These are phyloP conservation scores for Temnopleurus reevesii DNA, from an alignment of 53 echinoderm and acorn worm species.

Conservation along the genomic window DNA sequence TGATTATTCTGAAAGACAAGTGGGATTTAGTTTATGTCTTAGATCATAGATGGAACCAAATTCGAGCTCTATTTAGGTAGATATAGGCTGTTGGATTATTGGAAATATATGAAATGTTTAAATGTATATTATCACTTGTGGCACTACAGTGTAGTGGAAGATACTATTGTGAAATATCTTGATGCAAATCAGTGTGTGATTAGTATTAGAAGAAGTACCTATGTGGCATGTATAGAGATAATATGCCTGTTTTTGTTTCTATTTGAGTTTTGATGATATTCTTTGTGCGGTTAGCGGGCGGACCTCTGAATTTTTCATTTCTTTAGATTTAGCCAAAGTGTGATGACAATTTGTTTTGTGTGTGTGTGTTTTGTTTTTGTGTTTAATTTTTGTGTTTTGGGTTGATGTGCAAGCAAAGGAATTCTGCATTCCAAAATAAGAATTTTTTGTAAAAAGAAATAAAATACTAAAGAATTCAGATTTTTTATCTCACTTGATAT, in stretches of 20 bases:
- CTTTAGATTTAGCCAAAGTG: conserved; percentile 10
- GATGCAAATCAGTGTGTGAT: conserved; percentile 53
- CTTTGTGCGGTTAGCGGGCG: not conserved
- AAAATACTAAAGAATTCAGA: not conserved
- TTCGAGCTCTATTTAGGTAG: not conserved
- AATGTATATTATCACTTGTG: conserved; percentile 27
- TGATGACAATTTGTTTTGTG: conserved; percentile 23
- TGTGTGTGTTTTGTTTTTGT: conserved; percentile 27
- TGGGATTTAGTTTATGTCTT: not conserved
- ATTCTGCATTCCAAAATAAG: conserved; percentile 50
- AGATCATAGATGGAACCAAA: not conserved
- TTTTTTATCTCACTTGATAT: not conserved
- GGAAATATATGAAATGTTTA: not conserved
- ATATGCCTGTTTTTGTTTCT: conserved; percentile 24
- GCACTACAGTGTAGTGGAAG: conserved; percentile 46
- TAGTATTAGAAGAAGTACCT: conserved; percentile 29
- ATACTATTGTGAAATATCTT: conserved; percentile 8
- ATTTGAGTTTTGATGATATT: not conserved
- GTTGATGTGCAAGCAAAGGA: conserved; percentile 57
- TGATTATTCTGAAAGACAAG: not conserved
- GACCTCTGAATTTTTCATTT: conserved; percentile 10
- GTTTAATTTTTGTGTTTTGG: conserved; percentile 44
- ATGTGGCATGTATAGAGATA: conserved; percentile 42
- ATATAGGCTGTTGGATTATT: not conserved
- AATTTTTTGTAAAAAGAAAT: not conserved